A percentile compares a stretch with the other conserved stretches of the same genome.
phyloP scores from a whole-genome alignment of 2,888 invertebrate genomes.

The Leistus spinibarbis region DNA sequence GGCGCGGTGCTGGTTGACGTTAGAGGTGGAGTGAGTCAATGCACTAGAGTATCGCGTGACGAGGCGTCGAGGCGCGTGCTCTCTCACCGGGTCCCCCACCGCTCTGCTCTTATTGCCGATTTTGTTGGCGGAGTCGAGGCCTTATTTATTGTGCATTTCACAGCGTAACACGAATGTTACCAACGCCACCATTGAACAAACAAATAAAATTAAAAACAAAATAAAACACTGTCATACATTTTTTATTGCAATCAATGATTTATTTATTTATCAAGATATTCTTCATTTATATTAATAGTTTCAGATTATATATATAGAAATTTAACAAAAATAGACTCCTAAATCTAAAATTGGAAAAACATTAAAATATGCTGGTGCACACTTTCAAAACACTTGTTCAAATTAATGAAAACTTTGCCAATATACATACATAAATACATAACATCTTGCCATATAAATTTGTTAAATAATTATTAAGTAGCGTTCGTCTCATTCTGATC shows the following conservation, averaged over 20 bases:
- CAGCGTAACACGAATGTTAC: constrained; percentile 17
- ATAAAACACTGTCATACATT: background rate
- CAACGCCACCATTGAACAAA: background rate
- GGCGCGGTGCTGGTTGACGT: constrained; percentile 23
- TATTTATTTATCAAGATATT: background rate
- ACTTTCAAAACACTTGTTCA: background rate
- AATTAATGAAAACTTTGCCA: too few species aligned
- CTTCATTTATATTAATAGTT: background rate
- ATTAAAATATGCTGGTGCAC: background rate
- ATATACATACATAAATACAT: too few species aligned
- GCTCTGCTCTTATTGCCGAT: constrained; percentile 1
- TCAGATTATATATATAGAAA: background rate
- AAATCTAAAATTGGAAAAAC: background rate
- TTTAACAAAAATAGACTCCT: background rate
- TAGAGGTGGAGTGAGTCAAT: constrained; percentile 33
- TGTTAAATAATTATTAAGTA: too few species aligned
- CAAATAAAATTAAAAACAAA: background rate
- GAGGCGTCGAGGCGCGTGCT: constrained; percentile 5
- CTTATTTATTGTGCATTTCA: constrained; percentile 27
- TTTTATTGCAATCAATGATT: background rate
- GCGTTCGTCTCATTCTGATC: too few species aligned
- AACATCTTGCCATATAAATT: too few species aligned
- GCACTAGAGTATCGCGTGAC: constrained; percentile 32
- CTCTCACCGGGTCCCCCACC: background rate
- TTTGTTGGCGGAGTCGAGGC: constrained; percentile 14